A percentile compares a stretch with the other conserved stretches of the same genome.
Conservation (phyloP, 2,888 invertebrate species). For the Pyrrhosoma nymphula region DNA sequence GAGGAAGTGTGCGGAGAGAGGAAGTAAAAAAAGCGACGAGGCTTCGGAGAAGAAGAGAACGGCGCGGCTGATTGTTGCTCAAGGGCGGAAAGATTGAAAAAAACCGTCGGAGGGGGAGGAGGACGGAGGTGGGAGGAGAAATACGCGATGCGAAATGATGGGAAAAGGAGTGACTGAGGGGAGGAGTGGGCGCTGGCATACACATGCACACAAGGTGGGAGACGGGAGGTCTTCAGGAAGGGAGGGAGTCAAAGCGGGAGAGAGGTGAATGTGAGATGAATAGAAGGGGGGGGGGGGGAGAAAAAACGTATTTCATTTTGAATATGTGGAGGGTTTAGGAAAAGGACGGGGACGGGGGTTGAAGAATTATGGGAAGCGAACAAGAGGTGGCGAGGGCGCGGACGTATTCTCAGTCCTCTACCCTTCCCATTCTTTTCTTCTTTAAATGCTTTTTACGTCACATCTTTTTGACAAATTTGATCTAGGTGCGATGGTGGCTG, state of each 20-base stretch:
- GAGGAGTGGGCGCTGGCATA: background rate
- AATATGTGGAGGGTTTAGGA: background rate
- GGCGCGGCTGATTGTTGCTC: conserved; percentile 46
- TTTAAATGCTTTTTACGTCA: conserved; percentile 56
- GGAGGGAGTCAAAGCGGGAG: no score
- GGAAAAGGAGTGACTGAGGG: background rate
- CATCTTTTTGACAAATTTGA: conserved; percentile 57
- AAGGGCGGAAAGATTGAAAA: conserved; percentile 44
- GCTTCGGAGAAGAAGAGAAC: background rate
- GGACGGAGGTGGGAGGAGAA: background rate
- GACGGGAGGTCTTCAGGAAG: background rate
- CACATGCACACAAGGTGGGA: background rate
- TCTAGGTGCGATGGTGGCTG: conserved; percentile 58
- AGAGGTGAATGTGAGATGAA: background rate
- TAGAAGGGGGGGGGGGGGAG: background rate
- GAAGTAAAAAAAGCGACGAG: background rate
- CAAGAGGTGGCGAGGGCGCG: background rate
- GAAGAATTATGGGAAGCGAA: conserved; percentile 31
- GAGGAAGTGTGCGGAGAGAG: background rate
- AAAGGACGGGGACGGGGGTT: background rate
- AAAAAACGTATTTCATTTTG: conserved; percentile 20
- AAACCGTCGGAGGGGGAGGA: conserved; percentile 2
- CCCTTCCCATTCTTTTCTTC: background rate
- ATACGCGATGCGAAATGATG: background rate
- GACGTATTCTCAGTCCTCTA: background rate